Base-by-base conservation (phyloP, 2,888 invertebrate species). In the Seira ritae region DNA sequence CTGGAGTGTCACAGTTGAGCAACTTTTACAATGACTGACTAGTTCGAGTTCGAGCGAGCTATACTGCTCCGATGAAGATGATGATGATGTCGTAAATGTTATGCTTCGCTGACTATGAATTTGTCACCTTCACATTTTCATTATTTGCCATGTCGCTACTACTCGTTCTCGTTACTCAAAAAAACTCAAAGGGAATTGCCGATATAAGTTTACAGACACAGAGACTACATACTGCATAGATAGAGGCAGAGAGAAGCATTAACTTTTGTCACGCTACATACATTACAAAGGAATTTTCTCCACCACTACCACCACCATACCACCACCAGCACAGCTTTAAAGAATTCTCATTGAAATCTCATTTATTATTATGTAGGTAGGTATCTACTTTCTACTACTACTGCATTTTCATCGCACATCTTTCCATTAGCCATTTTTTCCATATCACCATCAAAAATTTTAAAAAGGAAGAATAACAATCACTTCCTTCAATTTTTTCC, bases 41-140 rank as follows among this genome's bases (percentile, higher is more conserved):
- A 24, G 73, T 71, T 79, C 79, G 31, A 50, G 71, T 31, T 71
- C 72, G 72, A 67, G 17, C 19, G 31, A 19, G 60, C 17, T 60
- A 55, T n/a, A n/a, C n/a, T n/a, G n/a, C n/a, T 42, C 12, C 42
- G 19, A 42, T 22, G 55, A 62, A 62, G 23, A 75, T 50, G 50
- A 23, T 68, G 75, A 75, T 67, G 31, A 80, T 80, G 73, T 66
- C 68, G 80, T n/a, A 24, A 80, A 73, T 80, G 46, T 80, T 19
- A 79, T 42, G 79, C 72, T 79, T 55, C 65, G 72, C 37, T 70
- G 78, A 65, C 4, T 50, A 71, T 71, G 72, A 72, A 79, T 79
- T 72, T 79, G 72, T 79, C 79, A 79, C 78, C 71, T 78, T 71
- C 62, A 22, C 42, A 22, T n/a, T 10, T 37, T 65, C 42, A 23